phyloP scores from a whole-genome alignment of 1,140 invertebrate species.

The Grapholita molesta region DNA sequence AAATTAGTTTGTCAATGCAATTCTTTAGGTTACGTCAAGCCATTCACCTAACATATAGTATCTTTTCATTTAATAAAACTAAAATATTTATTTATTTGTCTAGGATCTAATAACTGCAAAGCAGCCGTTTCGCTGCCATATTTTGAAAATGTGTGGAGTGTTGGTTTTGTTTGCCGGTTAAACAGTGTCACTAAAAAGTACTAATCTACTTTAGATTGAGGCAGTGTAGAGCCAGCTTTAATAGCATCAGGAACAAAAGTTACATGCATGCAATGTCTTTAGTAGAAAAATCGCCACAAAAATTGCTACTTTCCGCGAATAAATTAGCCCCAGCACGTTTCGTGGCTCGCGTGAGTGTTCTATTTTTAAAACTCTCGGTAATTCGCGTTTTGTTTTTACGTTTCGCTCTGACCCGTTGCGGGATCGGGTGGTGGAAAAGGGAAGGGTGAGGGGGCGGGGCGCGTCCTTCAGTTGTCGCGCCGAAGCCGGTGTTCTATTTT shows the following conservation, averaged over 20 bases:
- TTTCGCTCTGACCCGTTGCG: conserved; percentile 28
- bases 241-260: not conserved
- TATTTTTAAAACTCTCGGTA: conserved; percentile 47
- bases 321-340: conserved; percentile 38
- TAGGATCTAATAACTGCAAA: no score
- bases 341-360: conserved; percentile 52
- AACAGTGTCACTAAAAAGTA: no score
- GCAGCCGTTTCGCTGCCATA: no score
- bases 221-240: no score
- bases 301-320: conserved; percentile 30
- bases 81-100: no score
- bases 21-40: no score
- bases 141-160: no score
- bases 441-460: conserved; percentile 32
- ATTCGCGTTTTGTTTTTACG: conserved; percentile 30
- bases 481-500: conserved; percentile 48
- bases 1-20: no score
- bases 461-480: conserved; percentile 67
- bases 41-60: no score
- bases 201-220: no score
- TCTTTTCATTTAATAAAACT: no score
- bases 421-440: conserved; percentile 24
- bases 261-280: not conserved
- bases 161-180: no score
- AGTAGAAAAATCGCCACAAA: not conserved